phyloP scores from a whole-genome alignment of 2,113 vertebrate species.

The Oxyruncus cristatus region DNA sequence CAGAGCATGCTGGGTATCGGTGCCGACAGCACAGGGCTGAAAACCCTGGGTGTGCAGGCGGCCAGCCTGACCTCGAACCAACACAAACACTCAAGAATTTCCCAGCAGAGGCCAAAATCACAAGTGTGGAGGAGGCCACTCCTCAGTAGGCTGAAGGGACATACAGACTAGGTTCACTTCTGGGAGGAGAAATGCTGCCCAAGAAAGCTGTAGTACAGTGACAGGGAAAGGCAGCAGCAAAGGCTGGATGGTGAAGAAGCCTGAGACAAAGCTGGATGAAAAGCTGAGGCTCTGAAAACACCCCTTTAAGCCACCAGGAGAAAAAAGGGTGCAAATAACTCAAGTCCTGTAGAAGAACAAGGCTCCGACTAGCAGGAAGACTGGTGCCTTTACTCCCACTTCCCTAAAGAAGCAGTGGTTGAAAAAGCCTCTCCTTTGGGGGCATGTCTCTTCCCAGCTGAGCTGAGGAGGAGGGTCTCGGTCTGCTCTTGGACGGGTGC shows the following conservation, averaged over 20 bases:
- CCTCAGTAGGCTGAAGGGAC: not conserved
- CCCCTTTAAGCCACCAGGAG: not conserved
- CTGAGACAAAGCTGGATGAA: not conserved
- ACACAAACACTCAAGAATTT: not conserved
- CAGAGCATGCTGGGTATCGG: fast-evolving
- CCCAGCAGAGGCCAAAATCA: not conserved
- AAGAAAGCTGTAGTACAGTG: not conserved
- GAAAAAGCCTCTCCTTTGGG: not conserved
- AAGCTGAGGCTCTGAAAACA: not conserved
- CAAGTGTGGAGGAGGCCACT: not conserved
- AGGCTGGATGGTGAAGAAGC: not conserved
- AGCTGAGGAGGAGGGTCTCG: not conserved
- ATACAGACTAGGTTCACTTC: not conserved
- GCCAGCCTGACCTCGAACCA: not conserved
- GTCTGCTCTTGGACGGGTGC: not conserved
- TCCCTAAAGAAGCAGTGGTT: not conserved
- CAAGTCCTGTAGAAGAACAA: not conserved
- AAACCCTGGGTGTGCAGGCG: not conserved
- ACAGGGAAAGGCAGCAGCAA: not conserved
- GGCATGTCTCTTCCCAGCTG: not conserved
- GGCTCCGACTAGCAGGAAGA: not conserved
- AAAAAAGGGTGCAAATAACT: not conserved
- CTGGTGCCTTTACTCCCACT: not conserved
- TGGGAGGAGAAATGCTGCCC: not conserved
- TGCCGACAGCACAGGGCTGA: not conserved